Evolutionary conservation across 2,888 invertebrate species (phyloP).

Genomic region (Brachyptera putata): DNA sequence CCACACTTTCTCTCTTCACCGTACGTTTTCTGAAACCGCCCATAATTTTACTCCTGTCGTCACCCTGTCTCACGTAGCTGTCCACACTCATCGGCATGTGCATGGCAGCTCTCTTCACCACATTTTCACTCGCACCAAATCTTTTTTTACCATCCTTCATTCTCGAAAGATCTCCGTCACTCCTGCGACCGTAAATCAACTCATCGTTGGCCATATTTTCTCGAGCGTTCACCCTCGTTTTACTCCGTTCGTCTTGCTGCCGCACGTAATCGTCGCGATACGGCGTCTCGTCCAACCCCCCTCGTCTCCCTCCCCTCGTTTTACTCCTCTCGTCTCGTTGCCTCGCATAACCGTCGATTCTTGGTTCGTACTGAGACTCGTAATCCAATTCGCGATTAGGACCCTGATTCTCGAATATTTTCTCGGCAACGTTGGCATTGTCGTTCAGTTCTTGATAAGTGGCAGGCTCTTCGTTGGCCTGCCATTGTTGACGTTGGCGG

Average conservation of each 20-base stretch:
- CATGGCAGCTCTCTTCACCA: no score
- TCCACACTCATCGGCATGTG: neutral
- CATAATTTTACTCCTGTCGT: slow-evolving; percentile 39
- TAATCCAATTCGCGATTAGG: slow-evolving; percentile 19
- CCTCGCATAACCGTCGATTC: neutral
- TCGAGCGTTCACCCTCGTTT: neutral
- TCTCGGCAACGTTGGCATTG: neutral
- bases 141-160: no score
- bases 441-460: slow-evolving; percentile 16
- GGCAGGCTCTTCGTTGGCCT: neutral
- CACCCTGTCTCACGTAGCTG: neutral
- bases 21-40: slow-evolving; percentile 43
- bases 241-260: neutral
- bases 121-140: no score
- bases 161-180: neutral
- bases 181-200: neutral
- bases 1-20: neutral
- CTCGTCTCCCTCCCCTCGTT: neutral
- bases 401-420: neutral
- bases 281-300: no score
- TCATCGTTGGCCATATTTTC: neutral
- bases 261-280: no score
- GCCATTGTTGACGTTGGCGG: slow-evolving; percentile 8
- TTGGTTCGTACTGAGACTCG: slow-evolving; percentile 22
- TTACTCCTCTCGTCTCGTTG: slow-evolving; percentile 25